phyloP scores from a whole-genome alignment of 2,113 vertebrate genomes.

The Dolichotis patagonum region DNA sequence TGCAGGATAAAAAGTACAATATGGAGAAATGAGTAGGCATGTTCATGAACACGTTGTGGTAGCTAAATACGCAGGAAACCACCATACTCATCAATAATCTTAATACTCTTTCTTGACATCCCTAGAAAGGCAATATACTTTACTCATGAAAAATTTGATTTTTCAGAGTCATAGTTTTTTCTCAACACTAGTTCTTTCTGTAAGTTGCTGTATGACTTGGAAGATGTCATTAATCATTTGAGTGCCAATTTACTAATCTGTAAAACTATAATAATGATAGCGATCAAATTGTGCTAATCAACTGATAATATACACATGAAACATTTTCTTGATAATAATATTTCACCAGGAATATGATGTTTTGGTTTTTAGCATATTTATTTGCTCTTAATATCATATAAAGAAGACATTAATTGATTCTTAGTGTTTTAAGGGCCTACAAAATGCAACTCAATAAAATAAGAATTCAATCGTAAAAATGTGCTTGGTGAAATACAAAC shows the following conservation, averaged over 20 bases:
- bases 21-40: neutral
- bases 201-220: neutral
- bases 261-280: neutral
- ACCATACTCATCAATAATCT: neutral
- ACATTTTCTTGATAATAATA: neutral
- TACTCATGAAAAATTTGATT: neutral
- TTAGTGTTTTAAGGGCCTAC: neutral
- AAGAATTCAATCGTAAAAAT: neutral
- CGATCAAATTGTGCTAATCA: neutral
- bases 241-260: neutral
- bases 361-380: neutral
- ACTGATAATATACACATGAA: neutral
- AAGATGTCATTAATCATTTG: neutral
- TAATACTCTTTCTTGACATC: neutral
- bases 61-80: neutral
- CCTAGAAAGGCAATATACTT: neutral
- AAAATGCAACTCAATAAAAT: neutral
- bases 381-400: neutral
- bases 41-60: neutral
- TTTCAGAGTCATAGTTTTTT: neutral
- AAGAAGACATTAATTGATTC: neutral
- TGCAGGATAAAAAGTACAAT: neutral
- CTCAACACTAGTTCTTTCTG: neutral
- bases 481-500: neutral
- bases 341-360: neutral